Conservation (phyloP, 1,140 invertebrate genomes). For the Radopholus similis region DNA sequence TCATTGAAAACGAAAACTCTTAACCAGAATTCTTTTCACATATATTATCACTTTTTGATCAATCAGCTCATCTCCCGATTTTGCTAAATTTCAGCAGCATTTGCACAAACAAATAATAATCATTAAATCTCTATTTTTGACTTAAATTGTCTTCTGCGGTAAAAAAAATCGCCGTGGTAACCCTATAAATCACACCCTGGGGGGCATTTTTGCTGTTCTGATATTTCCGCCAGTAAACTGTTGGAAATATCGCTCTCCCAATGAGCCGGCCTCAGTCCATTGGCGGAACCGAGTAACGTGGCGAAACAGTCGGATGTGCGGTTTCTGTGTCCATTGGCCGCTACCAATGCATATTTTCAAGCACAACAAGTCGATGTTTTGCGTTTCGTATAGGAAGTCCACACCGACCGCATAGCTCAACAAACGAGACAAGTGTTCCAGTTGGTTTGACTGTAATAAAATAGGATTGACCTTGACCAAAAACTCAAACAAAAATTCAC, state of each 20-base stretch:
- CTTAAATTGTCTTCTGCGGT: no score
- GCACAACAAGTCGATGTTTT: constrained; percentile 50
- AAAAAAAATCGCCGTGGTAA: no score
- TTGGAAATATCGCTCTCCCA: constrained; percentile 55
- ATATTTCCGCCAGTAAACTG: constrained; percentile 40
- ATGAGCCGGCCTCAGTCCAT: constrained; percentile 49
- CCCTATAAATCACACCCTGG: neutral
- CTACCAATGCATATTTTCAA: constrained; percentile 41
- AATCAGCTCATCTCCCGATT: no score
- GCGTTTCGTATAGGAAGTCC: constrained; percentile 47
- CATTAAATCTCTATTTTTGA: no score
- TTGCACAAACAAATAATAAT: no score
- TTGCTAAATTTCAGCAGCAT: no score
- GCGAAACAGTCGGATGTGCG: constrained; percentile 49
- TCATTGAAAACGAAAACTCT: no score
- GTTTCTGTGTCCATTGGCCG: constrained; percentile 52
- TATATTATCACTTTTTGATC: no score
- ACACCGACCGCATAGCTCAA: constrained; percentile 50
- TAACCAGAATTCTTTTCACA: no score
- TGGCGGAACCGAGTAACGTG: constrained; percentile 56
- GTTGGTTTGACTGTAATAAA: constrained; percentile 55
- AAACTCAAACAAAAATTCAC: constrained; percentile 10
- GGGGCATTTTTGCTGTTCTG: constrained; percentile 3
- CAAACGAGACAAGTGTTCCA: constrained; percentile 51
- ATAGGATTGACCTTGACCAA: neutral